phyloP scores from a whole-genome alignment of 2,888 invertebrate species.

The Meghimatium bilineatum region DNA sequence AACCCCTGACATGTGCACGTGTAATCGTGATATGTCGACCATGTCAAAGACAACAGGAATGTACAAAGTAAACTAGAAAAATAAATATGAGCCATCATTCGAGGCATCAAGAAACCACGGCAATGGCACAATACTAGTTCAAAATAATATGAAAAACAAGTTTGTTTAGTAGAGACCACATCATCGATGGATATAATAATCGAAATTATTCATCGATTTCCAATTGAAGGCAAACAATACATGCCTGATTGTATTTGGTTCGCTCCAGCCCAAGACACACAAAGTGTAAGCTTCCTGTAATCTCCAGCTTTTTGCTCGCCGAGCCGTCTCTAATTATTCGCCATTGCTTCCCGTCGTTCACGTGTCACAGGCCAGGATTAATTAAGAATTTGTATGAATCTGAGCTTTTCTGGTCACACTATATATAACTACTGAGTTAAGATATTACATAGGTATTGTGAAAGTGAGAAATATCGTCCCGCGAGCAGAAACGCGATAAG shows the following conservation, averaged over 20 bases:
- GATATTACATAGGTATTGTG: too few relatives aligned
- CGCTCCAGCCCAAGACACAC: neutral
- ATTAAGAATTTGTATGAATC: neutral
- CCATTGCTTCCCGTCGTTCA: neutral
- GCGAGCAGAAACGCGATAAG: too few relatives aligned
- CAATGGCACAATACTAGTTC: neutral
- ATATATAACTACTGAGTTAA: too few relatives aligned
- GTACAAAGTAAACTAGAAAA: neutral
- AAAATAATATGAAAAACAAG: neutral
- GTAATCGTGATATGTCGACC: neutral
- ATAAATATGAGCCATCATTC: neutral
- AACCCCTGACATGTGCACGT: neutral
- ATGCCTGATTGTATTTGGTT: neutral
- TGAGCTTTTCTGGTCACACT: too few relatives aligned
- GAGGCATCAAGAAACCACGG: neutral
- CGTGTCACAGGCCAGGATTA: neutral
- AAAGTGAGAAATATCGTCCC: too few relatives aligned
- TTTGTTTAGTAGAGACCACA: neutral
- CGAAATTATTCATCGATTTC: conserved; percentile 6
- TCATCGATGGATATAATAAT: neutral
- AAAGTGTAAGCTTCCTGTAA: neutral
- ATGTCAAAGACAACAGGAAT: neutral
- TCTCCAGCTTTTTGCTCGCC: neutral
- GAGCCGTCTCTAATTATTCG: neutral
- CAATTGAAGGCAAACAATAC: neutral